These are phyloP conservation scores for Cryptomyrus ogoouensis DNA, from an alignment of 2,113 vertebrate genomes.

Conservation along the genomic window DNA sequence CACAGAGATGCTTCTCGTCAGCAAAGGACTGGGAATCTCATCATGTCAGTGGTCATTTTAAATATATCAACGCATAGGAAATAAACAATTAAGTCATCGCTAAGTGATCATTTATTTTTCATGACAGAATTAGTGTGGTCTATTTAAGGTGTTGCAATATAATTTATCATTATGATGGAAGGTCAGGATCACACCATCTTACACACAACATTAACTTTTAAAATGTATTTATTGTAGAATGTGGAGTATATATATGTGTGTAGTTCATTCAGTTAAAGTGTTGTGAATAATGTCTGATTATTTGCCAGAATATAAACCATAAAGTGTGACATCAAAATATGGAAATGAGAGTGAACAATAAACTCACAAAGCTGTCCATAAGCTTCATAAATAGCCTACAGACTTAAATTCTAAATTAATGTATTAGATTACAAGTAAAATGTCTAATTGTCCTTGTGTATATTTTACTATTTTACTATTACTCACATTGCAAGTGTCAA, in stretches of 20 bases:
- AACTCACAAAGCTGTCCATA: background rate
- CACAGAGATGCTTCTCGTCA: background rate
- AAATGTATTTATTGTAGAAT: background rate
- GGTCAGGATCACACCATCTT: background rate
- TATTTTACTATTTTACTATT: background rate
- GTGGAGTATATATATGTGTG: background rate
- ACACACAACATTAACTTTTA: background rate
- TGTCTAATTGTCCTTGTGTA: background rate
- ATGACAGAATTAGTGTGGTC: background rate
- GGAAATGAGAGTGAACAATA: background rate
- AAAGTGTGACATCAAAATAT: background rate
- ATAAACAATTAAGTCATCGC: background rate
- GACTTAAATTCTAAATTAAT: background rate
- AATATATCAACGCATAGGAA: background rate
- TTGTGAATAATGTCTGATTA: background rate
- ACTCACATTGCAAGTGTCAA: background rate
- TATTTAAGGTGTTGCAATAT: background rate
- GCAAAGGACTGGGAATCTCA: background rate
- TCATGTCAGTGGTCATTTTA: background rate
- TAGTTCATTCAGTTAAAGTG: background rate
- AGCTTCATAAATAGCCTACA: background rate
- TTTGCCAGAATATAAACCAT: background rate
- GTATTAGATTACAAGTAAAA: background rate
- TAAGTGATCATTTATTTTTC: background rate
- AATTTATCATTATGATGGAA: background rate